Evolutionary conservation across 30 jellyfish, hydroid and myxozoan genomes (phyloP).

Genomic region (Hydractinia echinata): DNA sequence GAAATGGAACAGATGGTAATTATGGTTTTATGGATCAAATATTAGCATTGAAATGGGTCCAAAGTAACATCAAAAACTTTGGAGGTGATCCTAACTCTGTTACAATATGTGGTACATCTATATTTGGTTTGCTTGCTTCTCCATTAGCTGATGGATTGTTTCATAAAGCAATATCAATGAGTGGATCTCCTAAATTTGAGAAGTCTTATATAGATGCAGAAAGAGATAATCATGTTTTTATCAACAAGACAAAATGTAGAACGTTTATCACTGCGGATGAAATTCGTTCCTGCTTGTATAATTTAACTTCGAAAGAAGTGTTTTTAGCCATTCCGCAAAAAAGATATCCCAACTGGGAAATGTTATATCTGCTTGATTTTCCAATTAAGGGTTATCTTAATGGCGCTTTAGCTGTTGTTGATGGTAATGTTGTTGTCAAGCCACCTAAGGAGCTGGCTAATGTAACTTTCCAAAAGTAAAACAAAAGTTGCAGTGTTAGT

Average conservation of each 20-base stretch:
- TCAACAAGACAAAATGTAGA: conserved; percentile 19
- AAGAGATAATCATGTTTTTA: conserved; percentile 14
- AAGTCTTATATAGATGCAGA: conserved; percentile 24
- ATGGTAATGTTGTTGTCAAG: conserved; percentile 34
- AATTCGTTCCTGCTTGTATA: conserved; percentile 35
- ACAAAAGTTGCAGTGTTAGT: conserved; percentile 39
- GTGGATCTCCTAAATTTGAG: conserved; percentile 48
- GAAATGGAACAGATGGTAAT: conserved; percentile 44
- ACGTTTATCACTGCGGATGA: conserved; percentile 3
- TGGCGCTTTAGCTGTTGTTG: conserved; percentile 57
- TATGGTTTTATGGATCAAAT: conserved; percentile 79
- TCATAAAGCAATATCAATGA: conserved; percentile 48
- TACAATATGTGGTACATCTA: conserved; percentile 50
- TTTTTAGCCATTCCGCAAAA: conserved; percentile 42
- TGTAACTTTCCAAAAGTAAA: neutral
- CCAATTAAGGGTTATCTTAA: conserved; percentile 34
- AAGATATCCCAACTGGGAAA: conserved; percentile 47
- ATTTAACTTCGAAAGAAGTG: conserved; percentile 34
- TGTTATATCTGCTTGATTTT: conserved; percentile 9
- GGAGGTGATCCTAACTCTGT: conserved; percentile 70
- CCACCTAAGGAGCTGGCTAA: conserved; percentile 22
- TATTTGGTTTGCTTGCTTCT: conserved; percentile 34
- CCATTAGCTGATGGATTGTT: conserved; percentile 62
- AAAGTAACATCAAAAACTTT: conserved; percentile 41
- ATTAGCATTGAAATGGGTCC: conserved; percentile 63